A percentile compares a stretch with the other conserved stretches of the same genome.
Evolutionary conservation across 2,113 vertebrate species (phyloP).

Genomic region (Psettodes erumei): DNA sequence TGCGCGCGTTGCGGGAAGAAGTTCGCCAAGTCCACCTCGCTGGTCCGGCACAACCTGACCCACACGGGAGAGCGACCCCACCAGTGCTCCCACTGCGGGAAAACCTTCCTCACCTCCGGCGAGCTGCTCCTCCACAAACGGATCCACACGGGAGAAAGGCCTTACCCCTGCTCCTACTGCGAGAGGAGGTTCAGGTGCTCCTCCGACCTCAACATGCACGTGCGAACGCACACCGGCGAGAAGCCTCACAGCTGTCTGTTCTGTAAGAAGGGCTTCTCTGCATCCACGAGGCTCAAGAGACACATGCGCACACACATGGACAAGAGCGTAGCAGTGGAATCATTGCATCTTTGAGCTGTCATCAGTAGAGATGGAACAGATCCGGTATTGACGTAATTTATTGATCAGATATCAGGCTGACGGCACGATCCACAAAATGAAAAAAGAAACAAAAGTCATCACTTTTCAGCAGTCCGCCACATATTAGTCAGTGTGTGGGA

Average conservation of each 20-base stretch:
- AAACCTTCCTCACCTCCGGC: slow-evolving; percentile 71
- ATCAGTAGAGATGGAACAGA: no score
- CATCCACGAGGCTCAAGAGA: slow-evolving; percentile 62
- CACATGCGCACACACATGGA: slow-evolving; percentile 55
- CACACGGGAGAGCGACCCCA: slow-evolving; percentile 73
- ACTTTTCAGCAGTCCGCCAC: no score
- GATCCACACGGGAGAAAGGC: slow-evolving; percentile 68
- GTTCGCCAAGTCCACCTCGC: slow-evolving; percentile 69
- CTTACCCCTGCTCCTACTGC: slow-evolving; percentile 66
- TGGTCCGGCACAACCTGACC: slow-evolving; percentile 68
- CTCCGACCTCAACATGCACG: slow-evolving; percentile 66
- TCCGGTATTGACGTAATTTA: no score
- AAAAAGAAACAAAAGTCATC: no score
- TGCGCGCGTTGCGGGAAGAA: slow-evolving; percentile 56
- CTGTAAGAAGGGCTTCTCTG: slow-evolving; percentile 68
- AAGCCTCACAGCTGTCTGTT: slow-evolving; percentile 62
- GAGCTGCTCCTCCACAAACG: slow-evolving; percentile 72
- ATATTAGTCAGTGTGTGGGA: no score
- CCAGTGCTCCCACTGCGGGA: slow-evolving; percentile 66
- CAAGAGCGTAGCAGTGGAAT: slow-evolving; percentile 20
- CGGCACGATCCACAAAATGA: no score
- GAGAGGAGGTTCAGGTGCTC: slow-evolving; percentile 68
- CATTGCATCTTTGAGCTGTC: slow-evolving; percentile 23
- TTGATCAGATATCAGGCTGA: no score
- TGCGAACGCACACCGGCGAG: slow-evolving; percentile 68